phyloP scores from a whole-genome alignment of 2,113 vertebrate species.

The Willisornis vidua region DNA sequence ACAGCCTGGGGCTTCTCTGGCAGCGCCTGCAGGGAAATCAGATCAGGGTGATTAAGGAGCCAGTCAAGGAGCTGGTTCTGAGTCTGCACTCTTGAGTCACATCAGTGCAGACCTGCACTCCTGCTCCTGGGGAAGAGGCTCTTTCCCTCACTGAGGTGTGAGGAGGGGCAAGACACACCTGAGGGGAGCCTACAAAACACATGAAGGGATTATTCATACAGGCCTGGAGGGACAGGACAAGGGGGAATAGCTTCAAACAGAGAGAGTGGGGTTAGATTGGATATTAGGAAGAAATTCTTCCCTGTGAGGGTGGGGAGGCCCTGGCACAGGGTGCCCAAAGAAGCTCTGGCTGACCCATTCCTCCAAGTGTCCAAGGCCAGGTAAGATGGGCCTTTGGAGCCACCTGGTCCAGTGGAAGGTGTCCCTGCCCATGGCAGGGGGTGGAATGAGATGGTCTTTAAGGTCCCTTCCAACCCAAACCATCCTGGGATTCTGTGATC shows the following conservation, averaged over 20 bases:
- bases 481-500: background rate
- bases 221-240: background rate
- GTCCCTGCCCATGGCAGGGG: background rate
- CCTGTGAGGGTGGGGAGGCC: background rate
- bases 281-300: background rate
- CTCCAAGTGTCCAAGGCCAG: accelerated
- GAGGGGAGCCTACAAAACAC: background rate
- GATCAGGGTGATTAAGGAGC: constrained; percentile 40
- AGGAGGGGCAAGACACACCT: background rate
- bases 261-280: accelerated
- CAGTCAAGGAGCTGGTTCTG: background rate
- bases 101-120: background rate
- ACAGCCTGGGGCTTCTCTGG: background rate
- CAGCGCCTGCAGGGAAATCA: constrained; percentile 22
- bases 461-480: background rate
- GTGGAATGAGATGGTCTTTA: background rate
- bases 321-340: background rate
- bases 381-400: accelerated
- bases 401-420: accelerated
- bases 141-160: accelerated
- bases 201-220: background rate
- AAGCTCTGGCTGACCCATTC: background rate
- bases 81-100: background rate
- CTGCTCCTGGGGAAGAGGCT: background rate
- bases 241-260: background rate